phyloP scores from a whole-genome alignment of 2,113 vertebrate species.

The Siphamia tubifer region DNA sequence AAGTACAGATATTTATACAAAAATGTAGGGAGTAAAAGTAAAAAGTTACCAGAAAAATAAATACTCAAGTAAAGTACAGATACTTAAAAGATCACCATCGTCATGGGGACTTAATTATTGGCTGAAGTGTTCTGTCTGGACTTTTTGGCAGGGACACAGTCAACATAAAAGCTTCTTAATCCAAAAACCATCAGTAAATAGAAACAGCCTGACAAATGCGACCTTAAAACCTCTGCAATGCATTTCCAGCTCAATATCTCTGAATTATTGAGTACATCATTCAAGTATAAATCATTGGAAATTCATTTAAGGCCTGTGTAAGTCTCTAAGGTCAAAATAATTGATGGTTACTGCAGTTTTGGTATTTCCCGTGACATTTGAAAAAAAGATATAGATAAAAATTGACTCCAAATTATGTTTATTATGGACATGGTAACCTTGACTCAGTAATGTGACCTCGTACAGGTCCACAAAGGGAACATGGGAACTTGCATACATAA shows the following conservation, averaged over 20 bases:
- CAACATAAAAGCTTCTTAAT: slow-evolving; percentile 1
- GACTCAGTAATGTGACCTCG: background rate
- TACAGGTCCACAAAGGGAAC: background rate
- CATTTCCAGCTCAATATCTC: slow-evolving; percentile 27
- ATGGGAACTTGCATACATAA: slow-evolving; percentile 23
- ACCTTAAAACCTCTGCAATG: slow-evolving; percentile 14
- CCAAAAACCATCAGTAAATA: background rate
- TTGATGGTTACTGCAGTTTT: background rate
- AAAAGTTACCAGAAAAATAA: too few relatives aligned
- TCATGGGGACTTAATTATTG: too few relatives aligned
- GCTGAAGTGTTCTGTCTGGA: background rate
- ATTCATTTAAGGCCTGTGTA: background rate
- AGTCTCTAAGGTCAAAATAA: slow-evolving; percentile 21
- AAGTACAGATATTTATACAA: too few relatives aligned
- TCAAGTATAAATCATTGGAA: slow-evolving; percentile 12
- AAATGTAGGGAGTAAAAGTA: too few relatives aligned
- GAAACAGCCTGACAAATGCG: too few relatives aligned
- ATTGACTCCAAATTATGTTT: background rate
- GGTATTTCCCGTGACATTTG: background rate
- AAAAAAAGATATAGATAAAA: background rate
- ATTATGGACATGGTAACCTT: too few relatives aligned
- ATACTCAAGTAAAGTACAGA: too few relatives aligned
- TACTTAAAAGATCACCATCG: too few relatives aligned
- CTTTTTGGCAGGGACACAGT: background rate
- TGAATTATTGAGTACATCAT: slow-evolving; percentile 38